Evolutionary conservation across 2,797 vertebrate species (phyloP).

Genomic region (Apogon talboti): DNA sequence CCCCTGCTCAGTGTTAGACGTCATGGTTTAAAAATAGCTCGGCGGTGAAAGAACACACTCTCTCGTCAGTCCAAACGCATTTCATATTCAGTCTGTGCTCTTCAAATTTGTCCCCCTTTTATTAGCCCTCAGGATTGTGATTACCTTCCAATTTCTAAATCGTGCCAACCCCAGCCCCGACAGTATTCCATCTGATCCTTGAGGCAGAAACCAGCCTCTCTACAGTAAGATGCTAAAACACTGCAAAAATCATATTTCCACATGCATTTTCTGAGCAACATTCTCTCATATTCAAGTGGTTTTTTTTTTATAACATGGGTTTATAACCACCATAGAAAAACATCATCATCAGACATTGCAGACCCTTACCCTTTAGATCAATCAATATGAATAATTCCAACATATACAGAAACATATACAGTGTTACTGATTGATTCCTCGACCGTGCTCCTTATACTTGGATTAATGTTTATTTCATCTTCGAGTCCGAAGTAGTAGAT

Average conservation of each 20-base stretch:
- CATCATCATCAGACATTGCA: not conserved
- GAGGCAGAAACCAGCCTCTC: constrained; percentile 41
- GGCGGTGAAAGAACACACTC: constrained; percentile 62
- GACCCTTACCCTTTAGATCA: no score
- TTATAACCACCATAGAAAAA: constrained; percentile 7
- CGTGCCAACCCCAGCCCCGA: constrained; percentile 31
- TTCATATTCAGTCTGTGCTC: constrained; percentile 45
- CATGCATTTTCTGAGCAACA: constrained; percentile 4
- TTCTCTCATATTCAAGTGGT: constrained; percentile 15
- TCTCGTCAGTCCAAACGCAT: constrained; percentile 34
- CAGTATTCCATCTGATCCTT: constrained; percentile 56
- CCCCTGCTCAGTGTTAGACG: constrained; percentile 60
- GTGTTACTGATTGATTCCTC: no score
- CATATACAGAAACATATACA: no score
- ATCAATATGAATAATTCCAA: no score
- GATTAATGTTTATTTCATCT: no score
- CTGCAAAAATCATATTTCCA: constrained; percentile 35
- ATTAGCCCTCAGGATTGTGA: constrained; percentile 59
- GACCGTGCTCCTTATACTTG: no score
- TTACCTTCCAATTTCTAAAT: constrained; percentile 56
- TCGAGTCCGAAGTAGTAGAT: no score
- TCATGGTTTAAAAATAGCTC: constrained; percentile 75
- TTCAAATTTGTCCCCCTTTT: constrained; percentile 58
- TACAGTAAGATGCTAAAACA: constrained; percentile 29
- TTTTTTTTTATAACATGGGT: constrained; percentile 32